A percentile compares a stretch with the other conserved stretches of the same genome.
Conservation (phyloP, 1,140 invertebrate genomes). For the Eumeta japonica region DNA sequence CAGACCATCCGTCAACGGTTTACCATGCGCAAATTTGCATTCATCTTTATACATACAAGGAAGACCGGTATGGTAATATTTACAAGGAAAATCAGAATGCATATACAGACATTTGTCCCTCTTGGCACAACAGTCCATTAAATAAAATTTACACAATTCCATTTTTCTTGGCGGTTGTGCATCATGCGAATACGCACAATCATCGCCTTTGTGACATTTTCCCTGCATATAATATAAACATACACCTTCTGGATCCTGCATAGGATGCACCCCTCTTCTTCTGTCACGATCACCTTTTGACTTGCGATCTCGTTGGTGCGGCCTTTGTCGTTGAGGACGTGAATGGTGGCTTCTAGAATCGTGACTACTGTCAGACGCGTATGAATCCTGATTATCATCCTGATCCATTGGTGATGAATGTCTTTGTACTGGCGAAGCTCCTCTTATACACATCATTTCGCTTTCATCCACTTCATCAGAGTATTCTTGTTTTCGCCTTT, state of each 20-base stretch:
- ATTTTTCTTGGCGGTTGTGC: constrained; percentile 79
- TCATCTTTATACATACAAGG: constrained; percentile 77
- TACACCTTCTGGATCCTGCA: constrained; percentile 66
- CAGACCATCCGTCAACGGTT: constrained; percentile 74
- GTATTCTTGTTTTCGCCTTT: constrained; percentile 56
- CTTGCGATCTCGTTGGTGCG: constrained; percentile 45
- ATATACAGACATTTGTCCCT: constrained; percentile 94
- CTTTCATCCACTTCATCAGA: constrained; percentile 71
- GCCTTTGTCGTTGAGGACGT: constrained; percentile 30
- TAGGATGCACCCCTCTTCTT: constrained; percentile 46
- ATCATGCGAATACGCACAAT: constrained; percentile 83
- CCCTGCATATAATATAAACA: constrained; percentile 85
- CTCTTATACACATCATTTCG: constrained; percentile 75
- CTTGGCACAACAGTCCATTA: constrained; percentile 94
- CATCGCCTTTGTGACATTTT: constrained; percentile 76
- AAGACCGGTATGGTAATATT: constrained; percentile 92
- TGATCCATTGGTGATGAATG: constrained; percentile 25
- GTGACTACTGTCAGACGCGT: constrained; percentile 58
- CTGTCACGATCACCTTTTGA: constrained; percentile 42
- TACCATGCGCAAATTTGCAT: constrained; percentile 92
- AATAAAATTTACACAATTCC: constrained; percentile 95
- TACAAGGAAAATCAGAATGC: constrained; percentile 97
- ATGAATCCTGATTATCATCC: constrained; percentile 53
- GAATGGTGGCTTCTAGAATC: constrained; percentile 40
- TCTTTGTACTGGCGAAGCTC: constrained; percentile 63